Percentiles rank a stretch among this genome's conserved stretches.
These are phyloP conservation scores for Pogonognathellus flavescens DNA, from an alignment of 1,140 invertebrate genomes.

Conservation along the genomic window DNA sequence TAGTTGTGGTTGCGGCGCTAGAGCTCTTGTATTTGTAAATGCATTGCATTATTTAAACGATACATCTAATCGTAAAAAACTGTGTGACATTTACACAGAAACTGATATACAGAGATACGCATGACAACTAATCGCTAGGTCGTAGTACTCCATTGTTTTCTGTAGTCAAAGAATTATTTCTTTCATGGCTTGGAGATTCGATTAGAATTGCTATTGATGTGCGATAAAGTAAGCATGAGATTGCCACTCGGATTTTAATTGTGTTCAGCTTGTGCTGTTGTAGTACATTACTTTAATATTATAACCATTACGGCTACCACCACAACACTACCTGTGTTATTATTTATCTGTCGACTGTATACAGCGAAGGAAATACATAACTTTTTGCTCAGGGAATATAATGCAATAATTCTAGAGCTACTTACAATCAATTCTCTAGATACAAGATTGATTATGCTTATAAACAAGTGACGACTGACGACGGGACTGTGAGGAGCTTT, in stretches of 20 bases:
- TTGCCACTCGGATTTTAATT: not conserved
- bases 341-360: too few relatives aligned
- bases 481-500: not conserved
- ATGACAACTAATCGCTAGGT: not conserved
- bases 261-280: not conserved
- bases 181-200: not conserved
- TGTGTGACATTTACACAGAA: not conserved
- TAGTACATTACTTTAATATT: not conserved
- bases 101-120: constrained; percentile 17
- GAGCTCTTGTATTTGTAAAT: too few relatives aligned
- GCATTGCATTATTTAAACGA: too few relatives aligned
- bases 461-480: constrained; percentile 23
- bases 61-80: too few relatives aligned
- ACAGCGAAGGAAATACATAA: too few relatives aligned
- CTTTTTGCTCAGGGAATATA: too few relatives aligned
- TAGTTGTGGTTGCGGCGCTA: too few relatives aligned
- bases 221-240: not conserved
- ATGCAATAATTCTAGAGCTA: too few relatives aligned
- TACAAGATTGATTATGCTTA: not conserved
- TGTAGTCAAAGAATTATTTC: constrained; percentile 34
- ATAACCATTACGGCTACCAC: too few relatives aligned
- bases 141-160: constrained; percentile 6
- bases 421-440: too few relatives aligned
- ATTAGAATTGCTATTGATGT: constrained; percentile 12
- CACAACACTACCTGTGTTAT: too few relatives aligned